A percentile compares a stretch with the other conserved stretches of the same genome.
phyloP scores from a whole-genome alignment of 1,140 invertebrate species.

The Pygmarrhopalites habei region DNA sequence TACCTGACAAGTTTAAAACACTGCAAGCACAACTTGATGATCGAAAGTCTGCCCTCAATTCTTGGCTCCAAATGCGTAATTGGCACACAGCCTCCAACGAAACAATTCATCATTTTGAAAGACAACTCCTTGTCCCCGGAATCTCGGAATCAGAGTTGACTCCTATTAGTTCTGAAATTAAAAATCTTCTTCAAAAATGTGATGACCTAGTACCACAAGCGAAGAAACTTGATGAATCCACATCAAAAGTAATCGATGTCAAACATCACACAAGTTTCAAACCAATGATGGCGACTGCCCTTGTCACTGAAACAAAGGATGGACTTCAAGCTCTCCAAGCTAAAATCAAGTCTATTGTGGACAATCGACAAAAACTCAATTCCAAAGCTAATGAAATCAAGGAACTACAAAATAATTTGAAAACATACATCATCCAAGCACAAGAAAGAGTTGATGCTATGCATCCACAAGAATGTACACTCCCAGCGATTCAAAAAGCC shows the following conservation, averaged over 20 bases:
- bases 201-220: slow-evolving; percentile 61
- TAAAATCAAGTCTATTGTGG: slow-evolving; percentile 55
- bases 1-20: background rate
- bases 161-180: slow-evolving; percentile 46
- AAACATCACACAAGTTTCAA: slow-evolving; percentile 59
- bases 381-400: slow-evolving; percentile 39
- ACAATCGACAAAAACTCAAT: slow-evolving; percentile 40
- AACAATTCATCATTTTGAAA: slow-evolving; percentile 53
- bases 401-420: slow-evolving; percentile 17
- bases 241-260: slow-evolving; percentile 50
- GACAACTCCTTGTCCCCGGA: slow-evolving; percentile 47
- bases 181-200: slow-evolving; percentile 57
- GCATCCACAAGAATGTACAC: slow-evolving; percentile 33
- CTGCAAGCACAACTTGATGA: slow-evolving; percentile 61
- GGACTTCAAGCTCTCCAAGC: slow-evolving; percentile 60
- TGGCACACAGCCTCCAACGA: slow-evolving; percentile 71
- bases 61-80: slow-evolving; percentile 71
- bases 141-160: slow-evolving; percentile 24
- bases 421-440: slow-evolving; percentile 15
- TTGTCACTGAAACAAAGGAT: slow-evolving; percentile 63
- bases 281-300: slow-evolving; percentile 58
- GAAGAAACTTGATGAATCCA: slow-evolving; percentile 59
- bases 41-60: slow-evolving; percentile 67
- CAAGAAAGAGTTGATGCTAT: slow-evolving; percentile 36
- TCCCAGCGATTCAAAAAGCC: slow-evolving; percentile 53